These are phyloP conservation scores for Cassiopea andromeda DNA, from an alignment of 30 jellyfish, hydroid and myxozoan genomes.

Conservation along the genomic window DNA sequence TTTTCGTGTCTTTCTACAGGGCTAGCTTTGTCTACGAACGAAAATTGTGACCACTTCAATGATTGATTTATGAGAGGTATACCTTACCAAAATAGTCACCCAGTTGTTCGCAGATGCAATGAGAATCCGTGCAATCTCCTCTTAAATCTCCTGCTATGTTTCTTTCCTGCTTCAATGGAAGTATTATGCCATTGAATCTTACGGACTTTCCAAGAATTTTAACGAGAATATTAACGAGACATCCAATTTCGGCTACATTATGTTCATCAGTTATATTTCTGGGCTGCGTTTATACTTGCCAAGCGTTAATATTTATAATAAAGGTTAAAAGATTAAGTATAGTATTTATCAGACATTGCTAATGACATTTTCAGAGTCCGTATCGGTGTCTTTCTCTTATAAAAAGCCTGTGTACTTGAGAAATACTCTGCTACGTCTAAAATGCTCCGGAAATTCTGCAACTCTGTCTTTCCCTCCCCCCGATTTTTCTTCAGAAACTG, in stretches of 20 bases:
- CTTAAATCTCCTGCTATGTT: conserved; percentile 52
- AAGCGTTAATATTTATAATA: background rate
- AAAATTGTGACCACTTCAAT: no score
- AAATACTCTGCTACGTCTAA: no score
- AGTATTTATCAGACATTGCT: conserved; percentile 12
- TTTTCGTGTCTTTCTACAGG: no score
- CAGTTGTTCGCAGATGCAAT: conserved; percentile 22
- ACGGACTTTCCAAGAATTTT: conserved; percentile 85
- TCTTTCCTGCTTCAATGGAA: conserved; percentile 74
- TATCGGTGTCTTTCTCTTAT: background rate
- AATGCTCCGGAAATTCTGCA: no score
- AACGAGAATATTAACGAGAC: conserved; percentile 45
- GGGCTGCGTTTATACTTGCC: conserved; percentile 61
- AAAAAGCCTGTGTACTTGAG: no score
- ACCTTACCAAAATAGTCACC: no score
- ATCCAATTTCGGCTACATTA: conserved; percentile 79
- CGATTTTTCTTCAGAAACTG: no score
- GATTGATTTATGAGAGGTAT: no score
- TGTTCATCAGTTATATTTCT: conserved; percentile 73
- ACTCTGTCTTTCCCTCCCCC: no score
- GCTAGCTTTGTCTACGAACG: no score
- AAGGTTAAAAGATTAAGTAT: background rate
- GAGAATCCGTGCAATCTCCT: conserved; percentile 36
- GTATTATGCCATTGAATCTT: conserved; percentile 78
- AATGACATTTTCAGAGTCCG: conserved; percentile 25